These are phyloP conservation scores for Danio jaintianensis DNA, from an alignment of 2,797 vertebrate species.

Conservation along the genomic window DNA sequence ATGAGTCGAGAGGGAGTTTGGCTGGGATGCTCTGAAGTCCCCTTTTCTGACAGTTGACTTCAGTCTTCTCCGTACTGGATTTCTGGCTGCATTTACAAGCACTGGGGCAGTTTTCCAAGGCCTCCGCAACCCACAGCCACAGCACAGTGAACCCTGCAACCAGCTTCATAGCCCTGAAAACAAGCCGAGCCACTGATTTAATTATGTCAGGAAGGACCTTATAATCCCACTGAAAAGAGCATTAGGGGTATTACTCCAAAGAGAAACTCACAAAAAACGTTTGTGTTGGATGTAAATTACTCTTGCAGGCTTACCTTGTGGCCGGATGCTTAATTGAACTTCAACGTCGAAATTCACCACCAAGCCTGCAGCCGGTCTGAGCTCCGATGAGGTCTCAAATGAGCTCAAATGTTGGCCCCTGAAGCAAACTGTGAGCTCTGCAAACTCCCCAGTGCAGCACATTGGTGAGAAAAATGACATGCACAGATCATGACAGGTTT, in stretches of 20 bases:
- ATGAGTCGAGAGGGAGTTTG: constrained; percentile 73
- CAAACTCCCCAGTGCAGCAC: constrained; percentile 60
- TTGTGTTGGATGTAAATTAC: constrained; percentile 23
- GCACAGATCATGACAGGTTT: constrained; percentile 67
- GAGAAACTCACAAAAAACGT: constrained; percentile 9
- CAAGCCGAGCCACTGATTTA: constrained; percentile 38
- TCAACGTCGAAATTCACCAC: not conserved
- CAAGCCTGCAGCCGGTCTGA: constrained; percentile 10
- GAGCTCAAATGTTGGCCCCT: constrained; percentile 28
- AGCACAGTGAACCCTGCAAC: constrained; percentile 37
- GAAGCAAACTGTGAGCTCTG: constrained; percentile 45
- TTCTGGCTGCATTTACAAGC: constrained; percentile 74
- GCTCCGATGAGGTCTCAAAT: constrained; percentile 42
- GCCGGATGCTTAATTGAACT: not conserved
- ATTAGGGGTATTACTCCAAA: constrained; percentile 37
- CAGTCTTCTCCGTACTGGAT: constrained; percentile 67
- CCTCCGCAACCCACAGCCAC: constrained; percentile 62
- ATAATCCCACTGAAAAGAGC: constrained; percentile 51
- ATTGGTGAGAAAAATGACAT: constrained; percentile 75
- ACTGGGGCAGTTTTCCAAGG: constrained; percentile 68
- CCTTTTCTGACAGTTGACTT: constrained; percentile 78
- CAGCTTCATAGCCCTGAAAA: constrained; percentile 57
- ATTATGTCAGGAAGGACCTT: constrained; percentile 44
- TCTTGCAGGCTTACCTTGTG: constrained; percentile 45
- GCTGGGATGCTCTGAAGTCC: constrained; percentile 72